Evolutionary conservation across 1,140 invertebrate genomes (phyloP), one percentile per base, ranked within the genome.

Genomic region (Camponotus pennsylvanicus): DNA sequence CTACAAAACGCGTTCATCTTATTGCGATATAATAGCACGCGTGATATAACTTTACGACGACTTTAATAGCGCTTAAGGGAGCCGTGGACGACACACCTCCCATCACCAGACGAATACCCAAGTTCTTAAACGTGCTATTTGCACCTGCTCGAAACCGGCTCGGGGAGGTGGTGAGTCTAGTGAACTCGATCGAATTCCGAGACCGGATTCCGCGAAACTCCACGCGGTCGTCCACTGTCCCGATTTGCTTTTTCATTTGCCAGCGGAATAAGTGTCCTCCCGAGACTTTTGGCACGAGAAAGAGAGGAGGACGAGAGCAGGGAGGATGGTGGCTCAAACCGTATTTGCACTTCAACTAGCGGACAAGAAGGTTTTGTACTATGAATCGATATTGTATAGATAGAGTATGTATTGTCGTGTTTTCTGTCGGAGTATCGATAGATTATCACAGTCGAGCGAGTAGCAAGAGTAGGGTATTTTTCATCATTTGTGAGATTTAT

Each of bases 181-280:
- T 92, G 91, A 93, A 94, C 92, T 92, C 92, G 91, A 94, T 93
- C 87, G 89, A 93, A 93, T 93, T 92, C 90, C 93, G 89, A 93
- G 92, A 93, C 93, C 92, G 91, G 92, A 93, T 94, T 94, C 93
- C 85, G 87, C 86, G 90, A 92, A 92, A 90, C 78, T 64, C 64
- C 0, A 27, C 77, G 63, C 75, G 59, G 13, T n/a, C 67, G 27
- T 73, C 59, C 80, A 77, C 66, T 88, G 85, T 70, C 82, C 87
- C 66, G 76, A 90, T 90, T 90, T 87, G 77, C 61, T 90, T 82
- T 90, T 88, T 91, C 85, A 70, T 15, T 80, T 55, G 42, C 40
- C 63, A 21, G 6, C 63, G 57, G 64, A 70, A 77, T 85, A 85
- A 75, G 61, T 76, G 67, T 70, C 64, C 76, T 49, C 34, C 55